phyloP scores from a whole-genome alignment of 30 jellyfish, hydroid and myxozoan species.

The Chrysaora quinquecirrha region DNA sequence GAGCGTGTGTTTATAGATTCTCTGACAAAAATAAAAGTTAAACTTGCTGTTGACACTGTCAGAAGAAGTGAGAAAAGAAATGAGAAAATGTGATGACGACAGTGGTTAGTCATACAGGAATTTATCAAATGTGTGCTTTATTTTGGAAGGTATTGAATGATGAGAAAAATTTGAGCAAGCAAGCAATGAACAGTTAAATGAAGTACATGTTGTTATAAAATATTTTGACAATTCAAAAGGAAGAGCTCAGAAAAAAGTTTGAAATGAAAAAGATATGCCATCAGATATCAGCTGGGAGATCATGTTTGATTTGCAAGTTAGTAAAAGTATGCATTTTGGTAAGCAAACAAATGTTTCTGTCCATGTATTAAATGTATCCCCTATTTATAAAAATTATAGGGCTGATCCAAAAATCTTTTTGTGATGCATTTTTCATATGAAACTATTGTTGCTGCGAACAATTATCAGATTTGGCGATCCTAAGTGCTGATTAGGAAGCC shows the following conservation, averaged over 20 bases:
- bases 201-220: background rate
- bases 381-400: too few species aligned
- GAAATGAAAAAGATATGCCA: background rate
- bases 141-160: background rate
- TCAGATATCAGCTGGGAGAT: background rate
- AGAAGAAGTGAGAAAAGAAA: background rate
- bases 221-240: background rate
- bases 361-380: too few species aligned
- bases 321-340: too few species aligned
- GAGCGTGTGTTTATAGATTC: background rate
- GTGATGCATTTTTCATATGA: too few species aligned
- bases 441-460: too few species aligned
- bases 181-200: background rate
- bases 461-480: too few species aligned
- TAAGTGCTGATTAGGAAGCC: too few species aligned
- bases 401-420: too few species aligned
- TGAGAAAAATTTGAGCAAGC: background rate
- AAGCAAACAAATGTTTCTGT: too few species aligned
- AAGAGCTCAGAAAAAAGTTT: background rate
- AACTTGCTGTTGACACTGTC: constrained; percentile 19
- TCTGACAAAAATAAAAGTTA: constrained; percentile 1
- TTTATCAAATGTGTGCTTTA: background rate
- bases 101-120: background rate
- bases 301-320: constrained; percentile 11
- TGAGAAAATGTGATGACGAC: background rate